phyloP scores from a whole-genome alignment of 1,140 invertebrate species.

The Planococcus citri region DNA sequence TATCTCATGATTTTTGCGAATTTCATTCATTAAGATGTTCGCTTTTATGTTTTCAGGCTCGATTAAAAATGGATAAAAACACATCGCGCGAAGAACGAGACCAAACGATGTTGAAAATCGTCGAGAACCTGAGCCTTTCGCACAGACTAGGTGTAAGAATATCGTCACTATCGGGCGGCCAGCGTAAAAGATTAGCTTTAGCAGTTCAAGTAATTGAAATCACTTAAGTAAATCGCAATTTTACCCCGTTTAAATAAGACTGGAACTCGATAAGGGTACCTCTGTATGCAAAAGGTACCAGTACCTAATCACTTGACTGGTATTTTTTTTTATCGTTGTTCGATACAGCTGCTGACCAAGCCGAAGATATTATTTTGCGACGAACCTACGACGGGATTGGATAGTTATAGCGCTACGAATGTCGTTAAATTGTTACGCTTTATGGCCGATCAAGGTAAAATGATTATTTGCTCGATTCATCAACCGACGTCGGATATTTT shows the following conservation, averaged over 20 bases:
- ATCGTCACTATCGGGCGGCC: conserved; percentile 64
- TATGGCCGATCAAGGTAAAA: conserved; percentile 51
- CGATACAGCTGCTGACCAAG: conserved; percentile 66
- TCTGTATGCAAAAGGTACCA: too few relatives aligned
- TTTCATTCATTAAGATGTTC: neutral
- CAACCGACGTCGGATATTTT: conserved; percentile 77
- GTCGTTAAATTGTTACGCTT: conserved; percentile 55
- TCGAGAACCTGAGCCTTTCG: conserved; percentile 47
- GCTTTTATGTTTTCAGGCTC: conserved; percentile 16
- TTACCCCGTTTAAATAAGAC: neutral
- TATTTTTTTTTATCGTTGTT: neutral
- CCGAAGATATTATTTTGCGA: conserved; percentile 89
- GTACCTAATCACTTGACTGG: too few relatives aligned
- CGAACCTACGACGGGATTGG: conserved; percentile 84
- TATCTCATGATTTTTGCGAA: neutral
- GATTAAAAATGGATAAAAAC: conserved; percentile 24
- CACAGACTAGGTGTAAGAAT: conserved; percentile 53
- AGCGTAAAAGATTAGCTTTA: conserved; percentile 70
- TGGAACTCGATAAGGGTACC: too few relatives aligned
- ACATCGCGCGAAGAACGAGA: conserved; percentile 26
- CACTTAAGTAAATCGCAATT: neutral
- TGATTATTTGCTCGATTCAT: conserved; percentile 73
- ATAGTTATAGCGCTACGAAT: conserved; percentile 62
- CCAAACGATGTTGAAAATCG: conserved; percentile 32
- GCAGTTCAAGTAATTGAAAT: conserved; percentile 56